phyloP scores from a whole-genome alignment of 92 coral and sea anemone species.

The Zoanthus solanderi region DNA sequence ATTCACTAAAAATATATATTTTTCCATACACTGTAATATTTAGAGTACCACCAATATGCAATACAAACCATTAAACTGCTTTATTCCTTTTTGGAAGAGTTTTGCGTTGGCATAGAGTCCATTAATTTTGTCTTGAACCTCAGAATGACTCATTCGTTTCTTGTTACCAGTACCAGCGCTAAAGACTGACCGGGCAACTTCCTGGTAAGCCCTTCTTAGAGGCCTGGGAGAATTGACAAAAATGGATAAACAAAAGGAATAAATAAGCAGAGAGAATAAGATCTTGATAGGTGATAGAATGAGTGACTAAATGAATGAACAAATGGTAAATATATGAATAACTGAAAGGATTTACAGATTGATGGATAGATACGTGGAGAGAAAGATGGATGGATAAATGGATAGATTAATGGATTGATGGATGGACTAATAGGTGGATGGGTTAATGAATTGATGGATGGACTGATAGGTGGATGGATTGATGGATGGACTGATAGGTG shows the following conservation, averaged over 20 bases:
- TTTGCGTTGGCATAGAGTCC: constrained; percentile 84
- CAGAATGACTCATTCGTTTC: constrained; percentile 88
- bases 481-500: too few relatives aligned
- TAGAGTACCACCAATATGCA: too few relatives aligned
- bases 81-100: constrained; percentile 89
- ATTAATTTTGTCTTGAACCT: constrained; percentile 90
- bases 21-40: too few relatives aligned
- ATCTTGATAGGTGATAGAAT: not conserved
- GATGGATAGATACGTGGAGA: too few relatives aligned
- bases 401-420: too few relatives aligned
- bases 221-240: constrained; percentile 66
- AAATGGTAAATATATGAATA: not conserved
- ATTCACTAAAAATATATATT: too few relatives aligned
- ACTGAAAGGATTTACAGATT: not conserved
- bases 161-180: constrained; percentile 82
- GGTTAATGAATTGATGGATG: too few relatives aligned
- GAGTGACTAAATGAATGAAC: not conserved
- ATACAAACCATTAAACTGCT: constrained; percentile 85
- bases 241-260: not conserved
- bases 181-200: constrained; percentile 93
- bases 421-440: too few relatives aligned
- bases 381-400: too few relatives aligned
- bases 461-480: too few relatives aligned
- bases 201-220: constrained; percentile 85
- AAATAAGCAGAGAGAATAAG: not conserved